A percentile compares a stretch with the other conserved stretches of the same genome.
Evolutionary conservation across 2,113 vertebrate genomes (phyloP).

Genomic region (Carassius gibelio): DNA sequence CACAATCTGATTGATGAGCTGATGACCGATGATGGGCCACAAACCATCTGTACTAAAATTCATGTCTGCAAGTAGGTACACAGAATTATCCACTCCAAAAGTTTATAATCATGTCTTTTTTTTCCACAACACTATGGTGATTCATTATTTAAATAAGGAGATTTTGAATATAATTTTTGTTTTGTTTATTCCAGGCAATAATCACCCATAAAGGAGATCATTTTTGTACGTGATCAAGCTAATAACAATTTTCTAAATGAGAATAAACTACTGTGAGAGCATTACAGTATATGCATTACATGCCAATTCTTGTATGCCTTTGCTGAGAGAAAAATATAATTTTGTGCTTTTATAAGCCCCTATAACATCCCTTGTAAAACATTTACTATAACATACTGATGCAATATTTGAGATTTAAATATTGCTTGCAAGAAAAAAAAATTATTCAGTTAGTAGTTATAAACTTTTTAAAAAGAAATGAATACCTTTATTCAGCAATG

Average conservation of each 20-base stretch:
- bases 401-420: too few relatives aligned
- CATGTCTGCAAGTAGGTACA: constrained; percentile 67
- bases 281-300: neutral
- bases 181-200: neutral
- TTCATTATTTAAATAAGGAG: too few relatives aligned
- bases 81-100: too few relatives aligned
- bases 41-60: constrained; percentile 62
- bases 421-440: too few relatives aligned
- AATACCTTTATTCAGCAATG: too few relatives aligned
- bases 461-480: too few relatives aligned
- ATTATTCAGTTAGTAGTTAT: too few relatives aligned
- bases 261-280: too few relatives aligned
- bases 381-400: too few relatives aligned
- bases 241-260: neutral
- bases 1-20: constrained; percentile 55
- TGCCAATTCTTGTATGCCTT: neutral
- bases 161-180: neutral
- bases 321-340: neutral
- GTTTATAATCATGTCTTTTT: too few relatives aligned
- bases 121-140: neutral
- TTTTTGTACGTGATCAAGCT: neutral
- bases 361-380: too few relatives aligned
- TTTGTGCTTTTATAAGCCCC: too few relatives aligned
- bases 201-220: neutral
- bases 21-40: constrained; percentile 56